A percentile compares a stretch with the other conserved stretches of the same genome.
Evolutionary conservation across 2,888 invertebrate genomes (phyloP).

Genomic region (Dorcus parallelipipedus): DNA sequence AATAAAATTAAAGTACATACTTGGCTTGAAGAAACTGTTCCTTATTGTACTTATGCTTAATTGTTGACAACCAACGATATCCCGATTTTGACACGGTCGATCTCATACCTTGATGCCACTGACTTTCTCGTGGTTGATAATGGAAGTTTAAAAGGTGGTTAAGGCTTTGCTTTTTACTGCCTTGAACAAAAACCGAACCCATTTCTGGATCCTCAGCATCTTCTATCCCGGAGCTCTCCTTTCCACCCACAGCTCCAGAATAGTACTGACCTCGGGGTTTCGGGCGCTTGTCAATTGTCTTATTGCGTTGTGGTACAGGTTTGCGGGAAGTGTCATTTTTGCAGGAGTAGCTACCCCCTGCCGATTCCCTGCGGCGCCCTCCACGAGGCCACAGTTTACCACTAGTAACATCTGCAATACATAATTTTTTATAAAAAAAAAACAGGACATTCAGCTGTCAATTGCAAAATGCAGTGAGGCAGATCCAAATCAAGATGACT

Average conservation of each 20-base stretch:
- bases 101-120: constrained; percentile 32
- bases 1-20: constrained; percentile 54
- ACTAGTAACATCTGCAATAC: constrained; percentile 46
- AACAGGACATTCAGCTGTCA: constrained; percentile 15
- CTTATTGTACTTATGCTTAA: constrained; percentile 79
- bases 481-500: no score
- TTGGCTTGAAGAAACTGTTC: constrained; percentile 93
- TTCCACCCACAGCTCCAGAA: constrained; percentile 59
- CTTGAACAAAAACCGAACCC: constrained; percentile 78
- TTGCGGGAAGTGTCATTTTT: constrained; percentile 68
- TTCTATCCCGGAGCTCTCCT: constrained; percentile 64
- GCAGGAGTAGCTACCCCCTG: constrained; percentile 52
- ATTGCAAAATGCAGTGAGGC: no score
- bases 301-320: constrained; percentile 63
- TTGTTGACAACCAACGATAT: constrained; percentile 50
- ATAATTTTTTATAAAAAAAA: constrained; percentile 28
- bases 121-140: constrained; percentile 64
- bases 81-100: constrained; percentile 12
- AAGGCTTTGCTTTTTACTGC: constrained; percentile 88
- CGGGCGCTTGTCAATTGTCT: constrained; percentile 69
- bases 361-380: constrained; percentile 63
- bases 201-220: constrained; percentile 64
- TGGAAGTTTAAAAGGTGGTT: constrained; percentile 93
- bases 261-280: constrained; percentile 62
- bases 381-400: constrained; percentile 63